These are phyloP conservation scores for Phrynosoma platyrhinos DNA, from an alignment of 2,113 vertebrate genomes.

Conservation along the genomic window DNA sequence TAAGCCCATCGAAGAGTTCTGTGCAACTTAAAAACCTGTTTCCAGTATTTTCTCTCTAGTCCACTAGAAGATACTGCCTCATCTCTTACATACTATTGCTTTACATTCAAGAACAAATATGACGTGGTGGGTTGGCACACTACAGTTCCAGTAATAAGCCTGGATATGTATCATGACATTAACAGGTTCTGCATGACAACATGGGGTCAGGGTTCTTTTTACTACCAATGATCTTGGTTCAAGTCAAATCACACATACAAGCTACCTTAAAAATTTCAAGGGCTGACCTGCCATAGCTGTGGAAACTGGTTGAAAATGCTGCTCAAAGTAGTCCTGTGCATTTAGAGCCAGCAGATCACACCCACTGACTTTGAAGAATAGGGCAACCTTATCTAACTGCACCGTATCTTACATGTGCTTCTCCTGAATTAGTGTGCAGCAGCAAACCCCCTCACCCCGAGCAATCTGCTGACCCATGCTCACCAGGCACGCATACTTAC, in stretches of 20 bases:
- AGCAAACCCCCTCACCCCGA: constrained; percentile 48
- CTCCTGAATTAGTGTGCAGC: constrained; percentile 63
- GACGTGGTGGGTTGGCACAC: background rate
- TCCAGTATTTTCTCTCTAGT: background rate
- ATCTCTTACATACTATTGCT: background rate
- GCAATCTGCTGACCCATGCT: constrained; percentile 62
- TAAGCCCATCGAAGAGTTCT: background rate
- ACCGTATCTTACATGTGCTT: constrained; percentile 62
- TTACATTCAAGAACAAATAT: background rate
- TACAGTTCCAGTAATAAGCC: background rate
- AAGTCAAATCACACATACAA: background rate
- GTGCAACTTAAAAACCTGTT: background rate
- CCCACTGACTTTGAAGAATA: background rate
- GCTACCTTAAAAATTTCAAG: constrained; percentile 20
- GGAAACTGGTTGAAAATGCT: too few relatives aligned
- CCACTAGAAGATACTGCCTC: background rate
- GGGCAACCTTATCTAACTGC: constrained; percentile 6
- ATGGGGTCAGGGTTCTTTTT: background rate
- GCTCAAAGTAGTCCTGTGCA: background rate
- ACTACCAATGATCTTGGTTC: background rate
- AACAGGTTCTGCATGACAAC: background rate
- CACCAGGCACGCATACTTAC: constrained; percentile 61
- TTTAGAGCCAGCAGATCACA: background rate
- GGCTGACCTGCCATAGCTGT: background rate
- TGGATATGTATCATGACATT: background rate